A percentile compares a stretch with the other conserved stretches of the same genome.
phyloP scores from a whole-genome alignment of 1,140 invertebrate genomes.

The Himalopsyche phryganea region DNA sequence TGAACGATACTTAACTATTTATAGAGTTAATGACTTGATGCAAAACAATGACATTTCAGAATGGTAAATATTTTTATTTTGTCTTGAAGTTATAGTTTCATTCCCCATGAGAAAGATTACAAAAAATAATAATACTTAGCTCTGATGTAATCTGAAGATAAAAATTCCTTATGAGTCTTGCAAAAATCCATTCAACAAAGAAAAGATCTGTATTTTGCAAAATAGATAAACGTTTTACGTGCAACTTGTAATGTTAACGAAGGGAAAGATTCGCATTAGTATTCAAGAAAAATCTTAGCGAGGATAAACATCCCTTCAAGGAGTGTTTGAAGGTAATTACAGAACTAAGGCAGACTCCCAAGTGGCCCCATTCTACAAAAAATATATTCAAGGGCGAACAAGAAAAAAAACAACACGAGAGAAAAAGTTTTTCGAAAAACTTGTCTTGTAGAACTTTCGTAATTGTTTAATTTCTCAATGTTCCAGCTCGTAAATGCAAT shows the following conservation, averaged over 20 bases:
- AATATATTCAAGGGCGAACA: no score
- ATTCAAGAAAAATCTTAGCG: constrained; percentile 28
- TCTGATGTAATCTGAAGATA: constrained; percentile 24
- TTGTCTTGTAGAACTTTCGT: no score
- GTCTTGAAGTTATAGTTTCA: no score
- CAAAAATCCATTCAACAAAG: constrained; percentile 8
- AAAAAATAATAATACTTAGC: neutral
- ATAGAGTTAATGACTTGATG: no score
- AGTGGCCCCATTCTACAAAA: neutral
- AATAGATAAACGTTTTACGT: constrained; percentile 34
- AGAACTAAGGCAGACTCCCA: neutral
- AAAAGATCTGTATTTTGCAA: constrained; percentile 23
- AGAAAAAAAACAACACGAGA: no score
- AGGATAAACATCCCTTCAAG: constrained; percentile 29
- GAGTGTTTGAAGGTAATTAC: constrained; percentile 27
- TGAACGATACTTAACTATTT: no score
- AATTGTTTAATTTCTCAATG: no score
- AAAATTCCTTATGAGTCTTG: constrained; percentile 26
- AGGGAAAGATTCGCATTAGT: constrained; percentile 30
- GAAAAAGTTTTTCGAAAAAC: no score
- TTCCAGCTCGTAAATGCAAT: no score
- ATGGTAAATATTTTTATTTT: no score
- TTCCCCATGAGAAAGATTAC: no score
- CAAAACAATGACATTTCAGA: no score
- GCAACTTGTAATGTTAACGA: constrained; percentile 31